These are phyloP conservation scores for Cataglyphis hispanica DNA, from an alignment of 1,140 invertebrate species.

Conservation along the genomic window DNA sequence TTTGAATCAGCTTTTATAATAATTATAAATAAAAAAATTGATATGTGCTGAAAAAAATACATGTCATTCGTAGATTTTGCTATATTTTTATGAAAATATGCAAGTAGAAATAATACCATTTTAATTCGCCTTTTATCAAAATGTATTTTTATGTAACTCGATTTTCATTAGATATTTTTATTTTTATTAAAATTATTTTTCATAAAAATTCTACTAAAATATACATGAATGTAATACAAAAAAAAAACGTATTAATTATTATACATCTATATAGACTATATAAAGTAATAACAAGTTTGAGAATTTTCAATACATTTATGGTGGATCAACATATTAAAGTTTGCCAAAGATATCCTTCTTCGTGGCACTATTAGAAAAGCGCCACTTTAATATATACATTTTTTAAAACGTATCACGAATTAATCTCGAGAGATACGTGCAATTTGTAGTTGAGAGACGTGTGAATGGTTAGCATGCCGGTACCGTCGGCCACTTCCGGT, in stretches of 20 bases:
- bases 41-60: neutral
- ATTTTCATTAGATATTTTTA: too few relatives aligned
- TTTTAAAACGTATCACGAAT: slow-evolving; percentile 11
- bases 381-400: neutral
- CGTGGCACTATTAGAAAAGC: neutral
- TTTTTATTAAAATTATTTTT: too few relatives aligned
- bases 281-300: neutral
- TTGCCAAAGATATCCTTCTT: neutral
- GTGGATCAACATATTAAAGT: neutral
- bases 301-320: neutral
- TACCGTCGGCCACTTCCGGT: slow-evolving; percentile 42
- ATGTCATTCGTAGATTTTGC: neutral
- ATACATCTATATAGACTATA: too few relatives aligned
- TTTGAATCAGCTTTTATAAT: neutral
- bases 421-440: slow-evolving; percentile 25
- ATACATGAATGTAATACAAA: too few relatives aligned
- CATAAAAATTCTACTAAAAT: too few relatives aligned
- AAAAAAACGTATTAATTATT: too few relatives aligned
- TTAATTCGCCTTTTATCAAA: too few relatives aligned
- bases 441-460: slow-evolving; percentile 39
- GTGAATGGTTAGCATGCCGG: slow-evolving; percentile 50
- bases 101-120: too few relatives aligned
- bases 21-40: neutral
- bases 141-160: too few relatives aligned
- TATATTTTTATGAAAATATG: too few relatives aligned